Evolutionary conservation across 1,140 invertebrate genomes (phyloP), one percentile per base, ranked within the genome.

Genomic region (Medauroidea extradentata): DNA sequence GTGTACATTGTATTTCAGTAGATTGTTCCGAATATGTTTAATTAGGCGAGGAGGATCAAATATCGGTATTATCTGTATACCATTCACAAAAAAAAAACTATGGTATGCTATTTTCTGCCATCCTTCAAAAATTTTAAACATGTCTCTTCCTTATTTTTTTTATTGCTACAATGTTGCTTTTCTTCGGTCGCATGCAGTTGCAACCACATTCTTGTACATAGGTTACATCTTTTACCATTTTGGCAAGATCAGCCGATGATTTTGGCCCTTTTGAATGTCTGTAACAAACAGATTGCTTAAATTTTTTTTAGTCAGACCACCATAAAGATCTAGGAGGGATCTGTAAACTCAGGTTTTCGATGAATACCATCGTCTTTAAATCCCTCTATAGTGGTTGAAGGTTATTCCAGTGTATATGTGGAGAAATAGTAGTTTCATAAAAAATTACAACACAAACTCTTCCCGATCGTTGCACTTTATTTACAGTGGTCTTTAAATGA

Each of bases 271-370:
- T 21, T 24, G 42, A 42, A n/a, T 57, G 59, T 8, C 29, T 19
- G 27, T 58, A 63, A 27, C 25, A 46, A 5, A 68, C n/a, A 0
- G 67, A 63, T 8, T 67, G 48, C 42, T 64, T 67, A 61, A 61
- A 69, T 13, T 39, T 48, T n/a, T n/a, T 2, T 41, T 14, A 14
- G 49, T 39, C 18, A 68, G 54, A 2, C 63, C 62, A 65, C 18
- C 61, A 67, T 63, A 44, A 69, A 67, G 2, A 65, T 60, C 18
- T 8, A 16, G 60, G 64, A 50, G 67, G n/a, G 65, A 48, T 69
- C 55, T 14, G 66, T 61, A 53, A 65, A 59, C 18, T 55, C 38
- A 0, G 18, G 1, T 23, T 18, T 62, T n/a, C 57, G 9, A 3
- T 24, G 42, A 5, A 19, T 11, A 25, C 62, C 65, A 57, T 57